Conservation (phyloP, 2,888 invertebrate genomes). For the Chymomyza amoena region DNA sequence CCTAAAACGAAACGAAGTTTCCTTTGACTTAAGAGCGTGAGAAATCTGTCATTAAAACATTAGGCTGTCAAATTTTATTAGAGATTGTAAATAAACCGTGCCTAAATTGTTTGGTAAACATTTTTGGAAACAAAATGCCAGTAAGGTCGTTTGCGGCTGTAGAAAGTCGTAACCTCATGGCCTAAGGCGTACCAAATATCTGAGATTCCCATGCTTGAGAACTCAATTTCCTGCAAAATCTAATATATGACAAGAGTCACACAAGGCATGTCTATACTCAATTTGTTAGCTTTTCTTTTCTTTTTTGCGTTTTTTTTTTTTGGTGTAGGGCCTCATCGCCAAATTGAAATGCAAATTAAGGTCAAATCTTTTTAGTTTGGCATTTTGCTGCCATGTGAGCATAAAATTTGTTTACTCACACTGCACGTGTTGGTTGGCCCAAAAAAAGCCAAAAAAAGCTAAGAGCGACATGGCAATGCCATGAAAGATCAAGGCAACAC, state of each 20-base stretch:
- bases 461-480: background rate
- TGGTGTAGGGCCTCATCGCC: background rate
- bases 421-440: constrained; percentile 1
- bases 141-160: background rate
- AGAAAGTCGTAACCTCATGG: background rate
- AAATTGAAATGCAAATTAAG: constrained; percentile 6
- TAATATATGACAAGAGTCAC: background rate
- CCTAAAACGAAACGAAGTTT: no score
- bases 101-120: no score
- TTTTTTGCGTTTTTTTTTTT: background rate
- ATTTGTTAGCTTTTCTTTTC: background rate
- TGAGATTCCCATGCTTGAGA: background rate
- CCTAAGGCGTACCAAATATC: background rate
- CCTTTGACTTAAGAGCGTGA: no score
- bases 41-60: no score
- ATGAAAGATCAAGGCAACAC: background rate
- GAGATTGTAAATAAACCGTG: no score
- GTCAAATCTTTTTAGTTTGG: background rate
- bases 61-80: no score
- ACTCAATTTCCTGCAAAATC: background rate
- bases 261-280: background rate
- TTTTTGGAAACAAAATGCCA: background rate
- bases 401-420: background rate
- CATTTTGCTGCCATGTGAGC: background rate
- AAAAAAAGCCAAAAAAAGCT: no score